A percentile compares a stretch with the other conserved stretches of the same genome.
These are phyloP conservation scores for Neoitamus cyanurus DNA, from an alignment of 2,888 invertebrate species.

Conservation along the genomic window DNA sequence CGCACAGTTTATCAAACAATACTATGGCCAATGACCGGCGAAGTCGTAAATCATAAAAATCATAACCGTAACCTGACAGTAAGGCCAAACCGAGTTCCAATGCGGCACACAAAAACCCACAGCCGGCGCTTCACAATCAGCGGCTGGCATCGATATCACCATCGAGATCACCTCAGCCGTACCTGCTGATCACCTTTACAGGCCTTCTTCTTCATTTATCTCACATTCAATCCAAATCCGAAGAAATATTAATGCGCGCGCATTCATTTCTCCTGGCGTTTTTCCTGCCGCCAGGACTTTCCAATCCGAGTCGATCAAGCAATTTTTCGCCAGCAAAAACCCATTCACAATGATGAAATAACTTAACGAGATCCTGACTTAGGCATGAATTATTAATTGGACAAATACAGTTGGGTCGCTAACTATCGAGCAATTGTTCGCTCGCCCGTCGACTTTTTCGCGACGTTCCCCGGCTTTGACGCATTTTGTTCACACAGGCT, in stretches of 20 bases:
- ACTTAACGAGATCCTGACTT: slow-evolving; percentile 45
- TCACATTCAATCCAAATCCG: slow-evolving; percentile 34
- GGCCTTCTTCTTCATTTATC: slow-evolving; percentile 38
- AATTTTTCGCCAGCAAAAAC: slow-evolving; percentile 38
- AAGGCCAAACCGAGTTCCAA: slow-evolving; percentile 28
- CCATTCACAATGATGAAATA: slow-evolving; percentile 43
- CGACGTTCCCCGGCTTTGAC: not conserved
- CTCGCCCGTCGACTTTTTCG: slow-evolving; percentile 16
- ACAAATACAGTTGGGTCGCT: slow-evolving; percentile 36
- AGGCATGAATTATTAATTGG: slow-evolving; percentile 47
- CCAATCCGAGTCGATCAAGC: slow-evolving; percentile 38
- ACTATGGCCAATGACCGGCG: slow-evolving; percentile 17
- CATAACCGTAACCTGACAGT: slow-evolving; percentile 43
- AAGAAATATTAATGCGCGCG: slow-evolving; percentile 46
- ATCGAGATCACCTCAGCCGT: slow-evolving; percentile 38
- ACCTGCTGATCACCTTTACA: slow-evolving; percentile 23
- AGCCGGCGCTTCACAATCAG: slow-evolving; percentile 45
- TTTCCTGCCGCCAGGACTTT: slow-evolving; percentile 34
- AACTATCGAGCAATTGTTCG: slow-evolving; percentile 25
- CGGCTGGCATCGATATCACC: slow-evolving; percentile 43
- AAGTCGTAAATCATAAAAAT: slow-evolving; percentile 47
- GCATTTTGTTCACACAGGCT: slow-evolving; percentile 44
- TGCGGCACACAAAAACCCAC: slow-evolving; percentile 22
- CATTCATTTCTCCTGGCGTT: slow-evolving; percentile 22
- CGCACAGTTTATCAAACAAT: slow-evolving; percentile 35